Evolutionary conservation across 2,113 vertebrate species (phyloP).

Genomic region (Ptilorrhoa leucosticta): DNA sequence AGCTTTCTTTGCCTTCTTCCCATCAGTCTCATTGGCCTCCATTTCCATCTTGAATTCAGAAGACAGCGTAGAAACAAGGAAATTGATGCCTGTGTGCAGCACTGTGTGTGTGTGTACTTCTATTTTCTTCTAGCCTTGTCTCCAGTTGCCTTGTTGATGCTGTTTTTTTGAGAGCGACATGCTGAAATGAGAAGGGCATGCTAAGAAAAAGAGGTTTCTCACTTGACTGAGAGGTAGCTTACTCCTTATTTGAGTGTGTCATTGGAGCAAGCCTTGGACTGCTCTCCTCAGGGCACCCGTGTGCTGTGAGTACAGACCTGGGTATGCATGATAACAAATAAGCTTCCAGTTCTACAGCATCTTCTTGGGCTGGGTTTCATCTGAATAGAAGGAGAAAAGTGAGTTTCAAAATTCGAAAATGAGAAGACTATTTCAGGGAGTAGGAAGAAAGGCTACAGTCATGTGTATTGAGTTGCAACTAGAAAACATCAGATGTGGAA

Average conservation of each 20-base stretch:
- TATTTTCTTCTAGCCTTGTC: not conserved
- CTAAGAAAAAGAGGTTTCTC: not conserved
- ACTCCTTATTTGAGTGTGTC: not conserved
- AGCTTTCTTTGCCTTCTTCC: not conserved
- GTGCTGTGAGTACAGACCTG: not conserved
- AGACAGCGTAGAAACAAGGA: not conserved
- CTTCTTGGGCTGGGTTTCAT: not conserved
- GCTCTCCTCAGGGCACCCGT: not conserved
- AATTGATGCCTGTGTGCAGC: not conserved
- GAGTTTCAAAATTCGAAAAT: not conserved
- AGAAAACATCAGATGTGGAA: not conserved
- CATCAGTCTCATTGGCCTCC: not conserved
- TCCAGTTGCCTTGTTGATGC: not conserved
- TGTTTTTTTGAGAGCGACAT: not conserved
- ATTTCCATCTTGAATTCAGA: not conserved
- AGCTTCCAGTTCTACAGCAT: not conserved
- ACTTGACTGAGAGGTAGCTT: not conserved
- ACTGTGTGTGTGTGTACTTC: fast-evolving
- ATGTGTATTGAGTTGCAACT: not conserved
- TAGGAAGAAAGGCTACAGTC: not conserved
- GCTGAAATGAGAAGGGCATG: not conserved
- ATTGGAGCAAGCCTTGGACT: not conserved
- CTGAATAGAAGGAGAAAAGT: slow-evolving; percentile 1
- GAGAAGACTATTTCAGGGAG: not conserved
- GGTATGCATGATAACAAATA: not conserved